Evolutionary conservation across 2,797 vertebrate species (phyloP).

Genomic region (Remorina albescens): DNA sequence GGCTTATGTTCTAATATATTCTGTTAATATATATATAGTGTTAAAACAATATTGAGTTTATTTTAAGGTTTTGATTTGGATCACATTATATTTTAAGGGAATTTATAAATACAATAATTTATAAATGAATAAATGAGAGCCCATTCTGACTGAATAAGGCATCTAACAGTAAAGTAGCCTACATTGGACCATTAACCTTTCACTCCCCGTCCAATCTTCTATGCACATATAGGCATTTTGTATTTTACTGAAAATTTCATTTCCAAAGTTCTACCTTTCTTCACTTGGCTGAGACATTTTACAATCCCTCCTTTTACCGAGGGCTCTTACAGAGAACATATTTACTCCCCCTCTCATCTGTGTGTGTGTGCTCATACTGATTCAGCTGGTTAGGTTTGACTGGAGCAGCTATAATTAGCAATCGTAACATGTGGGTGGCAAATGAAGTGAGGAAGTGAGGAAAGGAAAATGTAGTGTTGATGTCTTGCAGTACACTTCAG

Average conservation of each 20-base stretch:
- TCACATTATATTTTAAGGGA: not conserved
- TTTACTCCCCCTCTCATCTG: slow-evolving; percentile 22
- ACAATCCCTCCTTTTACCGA: slow-evolving; percentile 21
- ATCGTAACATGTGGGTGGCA: slow-evolving; percentile 71
- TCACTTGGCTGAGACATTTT: not conserved
- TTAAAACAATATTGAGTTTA: not conserved
- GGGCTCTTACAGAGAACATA: slow-evolving; percentile 17
- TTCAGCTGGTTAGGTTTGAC: slow-evolving; percentile 79
- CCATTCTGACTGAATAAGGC: not conserved
- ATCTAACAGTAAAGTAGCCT: not conserved
- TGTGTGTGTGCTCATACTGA: slow-evolving; percentile 53
- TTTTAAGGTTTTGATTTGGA: not conserved
- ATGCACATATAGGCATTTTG: not conserved
- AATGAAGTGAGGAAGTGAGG: slow-evolving; percentile 66
- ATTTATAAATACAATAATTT: too few relatives aligned
- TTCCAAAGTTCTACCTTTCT: not conserved
- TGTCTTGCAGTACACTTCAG: slow-evolving; percentile 55
- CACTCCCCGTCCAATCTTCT: not conserved
- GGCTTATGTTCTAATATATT: too few relatives aligned
- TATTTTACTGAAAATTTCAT: not conserved
- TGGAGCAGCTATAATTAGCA: slow-evolving; percentile 82
- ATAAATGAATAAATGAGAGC: not conserved
- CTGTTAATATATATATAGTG: too few relatives aligned
- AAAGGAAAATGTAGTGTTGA: slow-evolving; percentile 63
- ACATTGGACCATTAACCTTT: not conserved